phyloP scores from a whole-genome alignment of 2,113 vertebrate genomes.

The Brienomyrus longianalis region DNA sequence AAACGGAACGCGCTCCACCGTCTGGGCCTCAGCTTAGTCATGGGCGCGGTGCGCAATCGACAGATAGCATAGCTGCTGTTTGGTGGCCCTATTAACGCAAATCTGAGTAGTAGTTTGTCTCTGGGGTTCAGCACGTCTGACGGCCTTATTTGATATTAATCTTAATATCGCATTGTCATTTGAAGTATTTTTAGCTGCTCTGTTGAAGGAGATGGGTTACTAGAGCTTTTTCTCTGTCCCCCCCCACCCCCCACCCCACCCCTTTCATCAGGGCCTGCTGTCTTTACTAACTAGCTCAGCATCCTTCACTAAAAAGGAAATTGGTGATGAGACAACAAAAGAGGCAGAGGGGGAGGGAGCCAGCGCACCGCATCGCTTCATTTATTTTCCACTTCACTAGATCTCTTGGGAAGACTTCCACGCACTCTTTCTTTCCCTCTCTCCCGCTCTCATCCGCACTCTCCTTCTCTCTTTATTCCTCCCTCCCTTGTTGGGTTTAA shows the following conservation, averaged over 20 bases:
- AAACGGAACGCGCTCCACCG: not conserved
- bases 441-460: not conserved
- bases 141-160: not conserved
- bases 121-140: not conserved
- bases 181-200: constrained; percentile 2
- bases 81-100: not conserved
- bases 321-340: constrained; percentile 31
- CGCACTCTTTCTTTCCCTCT: constrained; percentile 8
- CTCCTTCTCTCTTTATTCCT: not conserved
- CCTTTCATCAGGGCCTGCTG: constrained; percentile 19
- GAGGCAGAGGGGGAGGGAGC: constrained; percentile 14
- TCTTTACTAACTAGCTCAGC: constrained; percentile 25
- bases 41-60: not conserved
- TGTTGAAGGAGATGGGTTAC: constrained; percentile 11
- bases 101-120: not conserved
- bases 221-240: constrained; percentile 6
- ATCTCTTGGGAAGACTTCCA: constrained; percentile 24
- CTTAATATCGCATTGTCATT: constrained; percentile 9
- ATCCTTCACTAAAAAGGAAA: constrained; percentile 33
- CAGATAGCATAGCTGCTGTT: not conserved
- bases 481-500: constrained; percentile 26
- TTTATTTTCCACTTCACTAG: constrained; percentile 29
- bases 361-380: constrained; percentile 24
- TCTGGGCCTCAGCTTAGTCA: not conserved
- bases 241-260: not conserved